Evolutionary conservation across 2,797 vertebrate species (phyloP), one percentile per base, ranked within the genome.

Genomic region (Threskiornis aethiopicus): DNA sequence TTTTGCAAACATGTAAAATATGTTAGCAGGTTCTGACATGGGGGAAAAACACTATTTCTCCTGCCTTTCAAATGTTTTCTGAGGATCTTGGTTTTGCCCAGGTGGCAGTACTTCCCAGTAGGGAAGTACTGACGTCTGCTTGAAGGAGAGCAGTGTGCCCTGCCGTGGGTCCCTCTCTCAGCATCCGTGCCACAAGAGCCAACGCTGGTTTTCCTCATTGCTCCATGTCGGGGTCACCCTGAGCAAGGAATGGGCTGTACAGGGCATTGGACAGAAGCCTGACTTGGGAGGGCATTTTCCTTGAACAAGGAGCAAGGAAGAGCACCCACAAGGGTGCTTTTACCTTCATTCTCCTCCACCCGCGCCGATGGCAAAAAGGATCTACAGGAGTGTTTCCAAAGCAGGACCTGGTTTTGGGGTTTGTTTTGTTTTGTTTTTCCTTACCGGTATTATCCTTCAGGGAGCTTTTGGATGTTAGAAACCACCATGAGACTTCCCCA

Each of bases 11-110:
- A 8, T 7, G 15, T 55, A 11, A 39, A 78, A 26, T 15, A 19
- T 0, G 1, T 26, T 18, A 46, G 9, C 5, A 47, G 33, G 29
- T 70, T 77, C 59, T 33, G 19, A 31, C 2, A 1, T 4, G 21
- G 42, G 12, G 35, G 31, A 11, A 26, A 24, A 41, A 4, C n/a
- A 35, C 20, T 7, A 0, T 33, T 64, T 42, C 9, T 24, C 18
- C 16, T 10, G 58, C 37, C 17, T 76, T 80, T 28, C 42, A 25
- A 3, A 16, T 41, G 41, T 49, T 44, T 85, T 57, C 0, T 15
- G 4, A 51, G 47, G 31, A 47, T 35, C 33, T 72, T 29, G 16
- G 8, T 37, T 85, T 57, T 67, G n/a, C 39, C 10, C 16, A 4
- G 46, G 29, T 62, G 58, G 46, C 61, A 25, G 59, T n/a, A n/a